Base-by-base conservation (phyloP, 1,140 invertebrate species). In the Archivesica marissinica region DNA sequence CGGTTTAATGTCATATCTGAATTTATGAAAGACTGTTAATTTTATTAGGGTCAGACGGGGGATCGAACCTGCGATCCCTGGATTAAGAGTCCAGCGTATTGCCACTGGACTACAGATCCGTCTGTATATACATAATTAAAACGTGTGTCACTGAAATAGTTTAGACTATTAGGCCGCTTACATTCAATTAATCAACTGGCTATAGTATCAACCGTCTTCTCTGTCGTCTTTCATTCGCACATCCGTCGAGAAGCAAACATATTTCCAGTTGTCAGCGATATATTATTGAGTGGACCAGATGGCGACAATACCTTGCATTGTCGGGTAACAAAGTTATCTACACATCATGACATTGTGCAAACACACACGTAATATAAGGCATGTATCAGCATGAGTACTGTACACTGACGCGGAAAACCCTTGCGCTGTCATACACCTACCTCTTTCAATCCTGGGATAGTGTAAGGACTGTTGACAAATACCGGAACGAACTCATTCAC, bases 401-500 rank as follows among this genome's bases (percentile, higher is more conserved):
- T n/a, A n/a, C n/a, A n/a, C n/a, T 13, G 13, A 15, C 35, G 35
- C 20, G 20, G 3, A 64, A 64, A 20, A 28, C 11, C 25, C 3
- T 30, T 2, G 6, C 15, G 7, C 15, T 66, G 13, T 41, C 17
- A 2, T 61, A 56, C 20, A 20, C 41, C 33, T 66, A 80, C 77
- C 77, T 80, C 77, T 50, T 17, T 39, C n/a, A 80, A 1, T 4
- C n/a, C n/a, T n/a, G 20, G 44, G 4, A 52, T 33, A n/a, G 28
- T 66, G 41, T 66, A 80, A 17, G 77, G 77, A 20, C 28, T 39
- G 35, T 52, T 47, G 11, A 15, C 15, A 68, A 80, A 80, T 35
- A 66, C 77, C 9, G 77, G 77, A 17, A 28, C 0, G 25, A 80
- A 64, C 38, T 80, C 77, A 33, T 80, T 80, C 25, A 80, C 77